Evolutionary conservation across 2,888 invertebrate species (phyloP), one percentile per base, ranked within the genome.

Genomic region (Rhamnusium bicolor): DNA sequence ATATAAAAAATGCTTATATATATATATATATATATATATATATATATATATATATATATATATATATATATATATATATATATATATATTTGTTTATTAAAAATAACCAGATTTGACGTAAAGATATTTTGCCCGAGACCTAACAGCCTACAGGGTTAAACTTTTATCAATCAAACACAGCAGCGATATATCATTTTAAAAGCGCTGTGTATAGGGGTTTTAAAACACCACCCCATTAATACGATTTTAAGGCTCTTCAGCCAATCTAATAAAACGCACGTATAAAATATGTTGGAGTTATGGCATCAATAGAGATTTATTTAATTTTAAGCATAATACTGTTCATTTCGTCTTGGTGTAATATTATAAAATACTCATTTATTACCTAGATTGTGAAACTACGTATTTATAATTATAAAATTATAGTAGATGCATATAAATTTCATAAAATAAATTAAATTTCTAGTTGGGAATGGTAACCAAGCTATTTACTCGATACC

Each of bases 151-250:
- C 72, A 71, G 74, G 72, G 69, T 77, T 75, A 72, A 75, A 77
- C 75, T 75, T 77, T 77, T 77, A 77, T 77, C 77, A 77, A 75
- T 77, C 77, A 77, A 72, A 77, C 49, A 75, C 77, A 77, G 77
- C 70, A 68, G 74, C 68, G 56, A 75, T 77, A 74, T 75, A 74
- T 77, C 77, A 77, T 77, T 77, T 72, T 65, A 70, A 75, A 75
- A 77, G 73, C 73, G 72, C 71, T 73, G 75, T 70, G 74, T 73
- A 75, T 72, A 60, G 66, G 74, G 65, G 67, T 73, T 75, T 73
- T 67, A 71, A 73, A 75, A 73, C 68, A 71, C 75, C 71, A 73
- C 75, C 75, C 75, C 72, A 71, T 75, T 75, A 73, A 77, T 75
- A 75, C 74, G 77, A 77, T 75, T 77, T 77, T 73, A 75, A 73